Evolutionary conservation across 2,888 invertebrate genomes (phyloP).

Genomic region (Ennomos quercinarius): DNA sequence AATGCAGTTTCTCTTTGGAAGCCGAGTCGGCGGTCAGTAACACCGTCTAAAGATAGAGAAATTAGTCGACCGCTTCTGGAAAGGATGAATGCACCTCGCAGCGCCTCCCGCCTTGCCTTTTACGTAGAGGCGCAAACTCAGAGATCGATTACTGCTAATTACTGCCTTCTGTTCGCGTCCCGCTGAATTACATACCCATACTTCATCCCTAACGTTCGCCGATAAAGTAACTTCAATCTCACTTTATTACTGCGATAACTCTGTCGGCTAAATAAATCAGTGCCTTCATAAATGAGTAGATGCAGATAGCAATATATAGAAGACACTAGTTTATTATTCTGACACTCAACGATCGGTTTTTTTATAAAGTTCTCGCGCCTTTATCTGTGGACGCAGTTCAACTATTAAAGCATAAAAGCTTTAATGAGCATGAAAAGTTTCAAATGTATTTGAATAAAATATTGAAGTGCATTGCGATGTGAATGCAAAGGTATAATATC

Average conservation of each 20-base stretch:
- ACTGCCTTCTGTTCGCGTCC: conserved; percentile 64
- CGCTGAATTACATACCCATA: conserved; percentile 41
- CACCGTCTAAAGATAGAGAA: conserved; percentile 83
- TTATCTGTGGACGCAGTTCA: conserved; percentile 11
- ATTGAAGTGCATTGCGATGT: conserved; percentile 6
- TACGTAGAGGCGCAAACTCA: conserved; percentile 72
- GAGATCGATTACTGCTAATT: conserved; percentile 82
- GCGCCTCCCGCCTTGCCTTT: conserved; percentile 69
- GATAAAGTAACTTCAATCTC: conserved; percentile 43
- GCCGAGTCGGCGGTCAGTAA: conserved; percentile 78
- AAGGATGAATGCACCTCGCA: conserved; percentile 69
- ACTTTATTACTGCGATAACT: conserved; percentile 22
- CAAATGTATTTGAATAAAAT: conserved; percentile 12
- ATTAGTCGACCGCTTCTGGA: conserved; percentile 73
- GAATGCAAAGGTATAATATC: conserved; percentile 12
- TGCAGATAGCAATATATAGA: conserved; percentile 18
- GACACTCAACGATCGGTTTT: conserved; percentile 5
- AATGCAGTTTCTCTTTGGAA: conserved; percentile 80
- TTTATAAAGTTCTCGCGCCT: conserved; percentile 4
- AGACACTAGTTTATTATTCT: background rate
- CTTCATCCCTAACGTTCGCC: conserved; percentile 48
- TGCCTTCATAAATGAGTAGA: conserved; percentile 19
- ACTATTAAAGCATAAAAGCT: conserved; percentile 2
- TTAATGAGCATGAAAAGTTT: conserved; percentile 16
- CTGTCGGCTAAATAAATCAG: conserved; percentile 23